Conservation (phyloP, 2,888 invertebrate species). For the Ligdia adustata region DNA sequence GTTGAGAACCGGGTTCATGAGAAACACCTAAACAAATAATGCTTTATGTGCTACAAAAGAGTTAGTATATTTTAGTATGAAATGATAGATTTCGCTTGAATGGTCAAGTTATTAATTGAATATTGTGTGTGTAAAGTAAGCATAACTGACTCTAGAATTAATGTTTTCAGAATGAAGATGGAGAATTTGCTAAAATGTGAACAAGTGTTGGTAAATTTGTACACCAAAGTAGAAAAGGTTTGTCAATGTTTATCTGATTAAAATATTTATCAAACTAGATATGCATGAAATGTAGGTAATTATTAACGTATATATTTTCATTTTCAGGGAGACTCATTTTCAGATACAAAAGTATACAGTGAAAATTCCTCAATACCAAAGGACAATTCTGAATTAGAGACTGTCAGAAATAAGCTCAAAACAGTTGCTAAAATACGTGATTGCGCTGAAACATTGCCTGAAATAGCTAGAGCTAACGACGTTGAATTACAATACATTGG, state of each 20-base stretch:
- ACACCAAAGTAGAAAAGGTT: constrained; percentile 86
- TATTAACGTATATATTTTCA: not conserved
- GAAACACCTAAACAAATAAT: too few species aligned
- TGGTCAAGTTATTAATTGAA: too few species aligned
- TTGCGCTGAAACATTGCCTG: constrained; percentile 61
- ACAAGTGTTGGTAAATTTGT: constrained; percentile 86
- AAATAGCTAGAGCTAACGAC: constrained; percentile 66
- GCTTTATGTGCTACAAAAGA: too few species aligned
- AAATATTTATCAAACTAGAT: not conserved
- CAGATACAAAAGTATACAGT: constrained; percentile 38
- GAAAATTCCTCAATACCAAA: constrained; percentile 38
- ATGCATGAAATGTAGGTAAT: not conserved
- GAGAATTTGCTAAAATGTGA: constrained; percentile 88
- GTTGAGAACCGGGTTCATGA: too few species aligned
- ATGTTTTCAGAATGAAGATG: constrained; percentile 86
- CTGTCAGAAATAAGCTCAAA: constrained; percentile 67
- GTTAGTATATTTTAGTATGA: too few species aligned
- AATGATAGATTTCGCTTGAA: too few species aligned
- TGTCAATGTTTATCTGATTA: not conserved
- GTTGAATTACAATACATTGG: constrained; percentile 62
- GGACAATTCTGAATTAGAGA: constrained; percentile 53
- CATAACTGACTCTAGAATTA: too few species aligned
- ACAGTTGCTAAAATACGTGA: constrained; percentile 49
- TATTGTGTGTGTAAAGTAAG: too few species aligned
- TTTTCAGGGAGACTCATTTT: constrained; percentile 62